Evolutionary conservation across 1,140 invertebrate genomes (phyloP), one percentile per base, ranked within the genome.

Genomic region (Idris sp.): DNA sequence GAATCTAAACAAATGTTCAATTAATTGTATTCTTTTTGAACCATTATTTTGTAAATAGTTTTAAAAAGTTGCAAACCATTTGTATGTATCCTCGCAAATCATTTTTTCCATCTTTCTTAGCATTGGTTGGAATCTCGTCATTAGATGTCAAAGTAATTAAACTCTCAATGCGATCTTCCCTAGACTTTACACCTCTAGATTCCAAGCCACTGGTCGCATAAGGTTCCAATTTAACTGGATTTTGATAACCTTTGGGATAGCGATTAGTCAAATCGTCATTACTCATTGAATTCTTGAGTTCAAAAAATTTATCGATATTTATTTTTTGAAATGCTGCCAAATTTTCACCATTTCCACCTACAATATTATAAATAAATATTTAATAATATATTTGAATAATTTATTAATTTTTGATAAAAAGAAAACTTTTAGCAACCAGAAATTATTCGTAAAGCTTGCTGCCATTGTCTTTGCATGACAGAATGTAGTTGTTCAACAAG

Each of bases 381-480:
- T 11, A 44, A 56, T 28, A 13, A 46, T 6, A 16, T 15, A 11
- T 15, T 35, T 36, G 7, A 33, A 6, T 18, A 48, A 16, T 48
- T 48, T 31, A 25, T 19, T 64, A 40, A 51, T 15, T 53, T 49
- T 56, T 11, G 22, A 46, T 35, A 40, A 38, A 30, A n/a, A 48
- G 48, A 46, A 41, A 35, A 78, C 86, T 22, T 22, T 2, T 22
- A 22, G 6, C 6, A 22, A 61, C 89, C 87, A 49, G 91, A 91
- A 33, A 95, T 91, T 58, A 94, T 93, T 64, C 89, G 89, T 10
- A 94, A 80, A 13, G 93, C 92, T 84, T 94, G 92, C 36, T 91
- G 88, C 92, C 93, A 94, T 78, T 94, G 93, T 28, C 90, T 89
- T 84, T 95, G 91, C 93, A 95, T 94, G 0, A 94, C 91, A 33